phyloP scores from a whole-genome alignment of 2,113 vertebrate species.

The Notarius quadriscutis region DNA sequence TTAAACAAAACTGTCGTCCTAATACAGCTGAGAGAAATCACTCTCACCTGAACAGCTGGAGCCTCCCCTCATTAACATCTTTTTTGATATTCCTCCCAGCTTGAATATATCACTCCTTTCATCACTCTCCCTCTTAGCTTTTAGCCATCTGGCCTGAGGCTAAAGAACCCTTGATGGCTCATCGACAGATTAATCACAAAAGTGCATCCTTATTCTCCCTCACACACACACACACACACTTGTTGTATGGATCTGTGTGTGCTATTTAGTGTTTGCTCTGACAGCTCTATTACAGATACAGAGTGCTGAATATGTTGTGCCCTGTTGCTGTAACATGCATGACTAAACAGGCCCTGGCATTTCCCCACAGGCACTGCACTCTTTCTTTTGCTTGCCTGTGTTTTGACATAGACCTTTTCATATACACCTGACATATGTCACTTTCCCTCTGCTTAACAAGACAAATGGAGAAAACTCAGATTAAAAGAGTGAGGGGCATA shows the following conservation, averaged over 20 bases:
- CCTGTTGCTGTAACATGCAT: constrained; percentile 62
- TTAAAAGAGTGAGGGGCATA: background rate
- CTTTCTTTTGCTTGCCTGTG: constrained; percentile 37
- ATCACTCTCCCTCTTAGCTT: background rate
- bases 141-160: constrained; percentile 24
- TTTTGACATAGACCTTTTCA: constrained; percentile 23
- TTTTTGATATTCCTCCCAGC: background rate
- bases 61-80: background rate
- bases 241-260: constrained; percentile 8
- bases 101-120: background rate
- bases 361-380: constrained; percentile 53
- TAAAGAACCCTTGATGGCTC: constrained; percentile 55
- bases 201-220: constrained; percentile 49
- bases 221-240: constrained; percentile 6
- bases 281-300: constrained; percentile 72
- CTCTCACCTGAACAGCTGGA: background rate
- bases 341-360: constrained; percentile 64
- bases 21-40: constrained; percentile 8
- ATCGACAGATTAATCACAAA: constrained; percentile 57
- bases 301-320: constrained; percentile 65
- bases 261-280: constrained; percentile 62
- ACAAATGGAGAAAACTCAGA: background rate
- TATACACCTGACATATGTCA: constrained; percentile 19
- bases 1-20: background rate
- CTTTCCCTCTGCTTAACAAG: background rate